Evolutionary conservation across 2,113 vertebrate species (phyloP).

Genomic region (Lutjanus erythropterus): DNA sequence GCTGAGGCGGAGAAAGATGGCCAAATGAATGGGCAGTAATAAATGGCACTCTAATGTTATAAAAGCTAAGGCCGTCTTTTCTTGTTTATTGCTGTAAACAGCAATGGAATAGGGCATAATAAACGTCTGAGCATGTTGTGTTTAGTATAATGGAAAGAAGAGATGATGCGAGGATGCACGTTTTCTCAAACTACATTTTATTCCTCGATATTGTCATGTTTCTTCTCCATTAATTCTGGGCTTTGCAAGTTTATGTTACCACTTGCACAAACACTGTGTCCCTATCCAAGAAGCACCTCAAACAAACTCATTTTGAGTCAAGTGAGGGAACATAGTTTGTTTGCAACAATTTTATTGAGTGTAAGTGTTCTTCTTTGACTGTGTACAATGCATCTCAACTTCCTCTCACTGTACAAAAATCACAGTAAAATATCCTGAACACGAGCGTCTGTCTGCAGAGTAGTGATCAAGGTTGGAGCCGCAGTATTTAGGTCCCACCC

Average conservation of each 20-base stretch:
- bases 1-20: conserved; percentile 22
- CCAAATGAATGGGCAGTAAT: conserved; percentile 34
- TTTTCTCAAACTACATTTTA: neutral
- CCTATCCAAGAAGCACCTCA: no score
- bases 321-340: no score
- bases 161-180: neutral
- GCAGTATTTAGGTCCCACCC: no score
- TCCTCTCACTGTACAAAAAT: no score
- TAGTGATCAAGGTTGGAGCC: no score
- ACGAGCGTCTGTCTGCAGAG: no score
- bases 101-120: neutral
- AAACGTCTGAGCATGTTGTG: conserved; percentile 8
- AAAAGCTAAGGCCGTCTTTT: conserved; percentile 1
- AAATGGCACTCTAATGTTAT: conserved; percentile 13
- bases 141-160: neutral
- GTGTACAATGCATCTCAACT: no score
- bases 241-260: neutral
- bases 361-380: no score
- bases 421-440: no score
- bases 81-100: conserved; percentile 3
- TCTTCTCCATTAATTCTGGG: neutral
- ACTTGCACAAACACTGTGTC: neutral
- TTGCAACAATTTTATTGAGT: neutral
- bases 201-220: conserved; percentile 1
- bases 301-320: no score